Conservation (phyloP, 2,113 vertebrate species). For the Heptranchias perlo region DNA sequence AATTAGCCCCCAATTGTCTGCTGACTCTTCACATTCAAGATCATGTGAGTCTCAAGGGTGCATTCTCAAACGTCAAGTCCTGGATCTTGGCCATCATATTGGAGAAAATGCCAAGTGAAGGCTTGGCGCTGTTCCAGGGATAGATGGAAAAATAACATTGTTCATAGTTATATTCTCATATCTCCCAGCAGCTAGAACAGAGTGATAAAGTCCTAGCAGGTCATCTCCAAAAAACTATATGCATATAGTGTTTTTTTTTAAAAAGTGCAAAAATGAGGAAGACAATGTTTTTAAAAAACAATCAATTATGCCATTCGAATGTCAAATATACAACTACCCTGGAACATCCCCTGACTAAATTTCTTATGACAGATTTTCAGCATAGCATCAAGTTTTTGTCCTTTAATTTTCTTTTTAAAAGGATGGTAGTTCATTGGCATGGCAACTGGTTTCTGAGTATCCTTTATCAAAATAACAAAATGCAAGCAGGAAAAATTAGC, state of each 20-base stretch:
- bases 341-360: background rate
- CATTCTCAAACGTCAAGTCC: background rate
- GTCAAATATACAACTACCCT: background rate
- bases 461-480: background rate
- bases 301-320: background rate
- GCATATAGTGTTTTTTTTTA: background rate
- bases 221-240: background rate
- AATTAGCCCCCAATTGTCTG: background rate
- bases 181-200: background rate
- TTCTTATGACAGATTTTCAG: background rate
- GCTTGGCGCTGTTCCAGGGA: background rate
- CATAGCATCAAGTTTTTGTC: background rate
- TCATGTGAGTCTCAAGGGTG: background rate
- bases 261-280: background rate
- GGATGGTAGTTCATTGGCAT: background rate
- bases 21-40: background rate
- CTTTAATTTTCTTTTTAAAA: background rate
- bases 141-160: background rate
- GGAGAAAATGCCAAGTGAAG: background rate
- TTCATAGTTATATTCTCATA: background rate
- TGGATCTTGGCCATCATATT: background rate
- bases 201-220: background rate
- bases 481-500: background rate
- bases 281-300: background rate
- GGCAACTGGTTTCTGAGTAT: background rate